Percentiles rank a stretch among this genome's conserved stretches.
phyloP scores from a whole-genome alignment of 2,888 invertebrate genomes.

The Ornithoptera priamus region DNA sequence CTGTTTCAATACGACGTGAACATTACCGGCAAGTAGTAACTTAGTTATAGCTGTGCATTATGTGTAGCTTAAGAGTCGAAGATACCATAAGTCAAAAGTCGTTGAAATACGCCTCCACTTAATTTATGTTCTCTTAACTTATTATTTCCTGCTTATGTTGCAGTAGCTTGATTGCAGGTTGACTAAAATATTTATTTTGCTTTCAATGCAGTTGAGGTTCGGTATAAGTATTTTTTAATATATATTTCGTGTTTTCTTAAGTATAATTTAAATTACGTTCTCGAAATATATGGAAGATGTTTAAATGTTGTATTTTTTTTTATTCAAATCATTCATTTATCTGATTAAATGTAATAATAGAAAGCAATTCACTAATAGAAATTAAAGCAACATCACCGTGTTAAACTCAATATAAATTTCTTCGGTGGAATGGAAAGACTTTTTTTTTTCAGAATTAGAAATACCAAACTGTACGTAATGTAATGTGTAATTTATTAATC shows the following conservation, averaged over 20 bases:
- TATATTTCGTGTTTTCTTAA: no score
- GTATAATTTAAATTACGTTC: background rate
- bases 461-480: background rate
- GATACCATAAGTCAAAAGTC: constrained; percentile 2
- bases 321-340: background rate
- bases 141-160: constrained; percentile 10
- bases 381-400: constrained; percentile 1
- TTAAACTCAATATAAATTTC: background rate
- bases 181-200: background rate
- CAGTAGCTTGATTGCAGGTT: background rate
- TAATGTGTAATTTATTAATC: background rate
- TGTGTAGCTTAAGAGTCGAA: background rate
- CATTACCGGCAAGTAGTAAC: constrained; percentile 9
- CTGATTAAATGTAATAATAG: background rate
- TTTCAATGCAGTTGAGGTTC: background rate
- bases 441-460: background rate
- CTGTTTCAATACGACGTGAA: constrained; percentile 47
- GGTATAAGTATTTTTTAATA: background rate
- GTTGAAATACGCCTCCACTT: constrained; percentile 2
- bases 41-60: constrained; percentile 5
- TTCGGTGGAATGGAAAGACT: background rate
- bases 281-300: background rate
- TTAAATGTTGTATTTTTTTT: background rate
- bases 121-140: constrained; percentile 10
- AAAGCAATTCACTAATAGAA: constrained; percentile 2